These are phyloP conservation scores for Trematocara variabile DNA, from an alignment of 2,113 vertebrate genomes.

Conservation along the genomic window DNA sequence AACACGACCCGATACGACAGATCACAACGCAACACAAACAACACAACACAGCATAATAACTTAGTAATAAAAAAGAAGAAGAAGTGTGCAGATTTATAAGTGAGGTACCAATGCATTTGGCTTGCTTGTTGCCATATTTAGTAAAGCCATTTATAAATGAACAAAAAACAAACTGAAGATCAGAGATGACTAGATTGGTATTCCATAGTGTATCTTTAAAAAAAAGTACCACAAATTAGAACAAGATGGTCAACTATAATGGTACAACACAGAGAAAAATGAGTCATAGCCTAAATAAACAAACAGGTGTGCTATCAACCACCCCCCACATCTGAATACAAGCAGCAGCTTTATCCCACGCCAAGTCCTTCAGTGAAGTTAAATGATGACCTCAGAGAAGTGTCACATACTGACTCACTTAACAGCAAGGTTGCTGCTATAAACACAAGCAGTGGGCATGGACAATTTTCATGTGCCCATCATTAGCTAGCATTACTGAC, in stretches of 20 bases:
- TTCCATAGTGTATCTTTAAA: constrained; percentile 1
- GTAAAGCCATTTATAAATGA: not conserved
- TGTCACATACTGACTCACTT: constrained; percentile 29
- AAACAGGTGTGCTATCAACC: constrained; percentile 46
- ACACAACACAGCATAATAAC: not conserved
- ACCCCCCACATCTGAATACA: constrained; percentile 3
- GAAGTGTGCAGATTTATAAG: not conserved
- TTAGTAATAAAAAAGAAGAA: not conserved
- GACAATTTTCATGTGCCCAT: not conserved
- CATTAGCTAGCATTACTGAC: not conserved
- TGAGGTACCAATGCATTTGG: not conserved
- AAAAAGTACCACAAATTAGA: constrained; percentile 11
- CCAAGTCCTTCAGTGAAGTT: not conserved
- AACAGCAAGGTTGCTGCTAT: not conserved
- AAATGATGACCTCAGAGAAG: constrained; percentile 55
- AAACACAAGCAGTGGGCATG: constrained; percentile 11
- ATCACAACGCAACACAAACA: too few species aligned
- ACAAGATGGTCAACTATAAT: constrained; percentile 12
- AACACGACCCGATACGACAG: too few species aligned
- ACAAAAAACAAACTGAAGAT: not conserved
- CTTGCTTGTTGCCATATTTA: not conserved
- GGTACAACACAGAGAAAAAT: constrained; percentile 14
- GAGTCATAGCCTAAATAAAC: constrained; percentile 44
- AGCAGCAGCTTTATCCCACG: constrained; percentile 50
- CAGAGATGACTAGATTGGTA: not conserved